Base-by-base conservation (phyloP, 2,888 invertebrate genomes). In the Notodonta dromedarius region DNA sequence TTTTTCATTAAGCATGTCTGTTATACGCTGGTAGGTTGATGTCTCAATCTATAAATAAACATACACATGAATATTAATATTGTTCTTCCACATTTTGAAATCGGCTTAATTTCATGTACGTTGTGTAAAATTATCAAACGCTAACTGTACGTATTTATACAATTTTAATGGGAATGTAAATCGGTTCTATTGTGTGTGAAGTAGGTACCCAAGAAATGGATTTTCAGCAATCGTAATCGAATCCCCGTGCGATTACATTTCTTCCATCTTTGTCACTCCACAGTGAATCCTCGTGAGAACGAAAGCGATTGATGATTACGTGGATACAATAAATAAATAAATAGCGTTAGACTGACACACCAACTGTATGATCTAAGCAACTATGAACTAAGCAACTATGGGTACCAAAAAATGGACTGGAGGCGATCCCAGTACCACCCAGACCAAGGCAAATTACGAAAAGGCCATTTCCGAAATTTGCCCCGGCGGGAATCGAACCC, bases 1-100 rank as follows among this genome's bases (percentile, higher is more conserved):
- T 0, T 66, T 62, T 2, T 44, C 32, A 0, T 79, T 67, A 5
- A 90, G 52, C 3, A 90, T 59, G 48, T 85, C 78, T 40, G 61
- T 69, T 12, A 88, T 69, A 13, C 88, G 76, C 61, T 70, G 81
- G 9, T 67, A 78, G 2, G 83, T 83, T 9, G 65, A 68, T 14
- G 69, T 48, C 4, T 80, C 75, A 0, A 86, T 67, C 89, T 89
- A 42, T 46, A n/a, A n/a, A 46, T 4, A 35, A 35, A 7, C 35
- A 24, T 24, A 24, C 24, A 24, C 24, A 24, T 24, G 1, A 24
- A 24, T 24, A 24, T 24, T 24, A 24, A 24, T 24, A 24, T 24
- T 24, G 24, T 24, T 24, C 24, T 24, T 24, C 24, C 24, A 2
- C 1, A 24, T 35, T 35, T 35, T 35, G 0, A 35, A 35, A 35